A percentile compares a stretch with the other conserved stretches of the same genome.
Conservation (phyloP, 2,888 invertebrate genomes). For the Aspidiotus rigidus region DNA sequence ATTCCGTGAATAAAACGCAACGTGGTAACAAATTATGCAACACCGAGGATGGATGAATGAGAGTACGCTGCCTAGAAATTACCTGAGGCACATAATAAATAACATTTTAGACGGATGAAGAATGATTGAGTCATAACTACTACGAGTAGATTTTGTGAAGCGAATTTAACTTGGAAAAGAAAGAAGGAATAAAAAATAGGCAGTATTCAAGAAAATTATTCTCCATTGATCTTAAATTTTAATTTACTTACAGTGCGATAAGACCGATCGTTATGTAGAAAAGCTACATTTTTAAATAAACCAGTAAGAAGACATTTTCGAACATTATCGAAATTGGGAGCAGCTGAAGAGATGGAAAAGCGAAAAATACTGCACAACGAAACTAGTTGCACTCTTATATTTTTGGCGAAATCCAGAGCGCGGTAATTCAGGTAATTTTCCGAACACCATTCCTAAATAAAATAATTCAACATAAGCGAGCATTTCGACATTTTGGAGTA, state of each 20-base stretch:
- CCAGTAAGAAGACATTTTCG: conserved; percentile 73
- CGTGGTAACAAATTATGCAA: conserved; percentile 60
- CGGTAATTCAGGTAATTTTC: conserved; percentile 78
- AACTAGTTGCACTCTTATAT: conserved; percentile 69
- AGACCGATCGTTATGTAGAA: conserved; percentile 61
- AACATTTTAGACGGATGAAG: too few relatives aligned
- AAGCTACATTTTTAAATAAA: conserved; percentile 77
- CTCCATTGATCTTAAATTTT: neutral
- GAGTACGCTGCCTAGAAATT: conserved; percentile 56
- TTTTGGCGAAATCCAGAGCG: conserved; percentile 69
- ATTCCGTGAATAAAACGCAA: conserved; percentile 71
- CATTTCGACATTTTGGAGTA: neutral
- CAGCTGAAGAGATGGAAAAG: conserved; percentile 52
- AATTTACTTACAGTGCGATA: conserved; percentile 54
- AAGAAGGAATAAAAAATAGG: too few relatives aligned
- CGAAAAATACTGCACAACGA: conserved; percentile 58
- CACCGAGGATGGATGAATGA: conserved; percentile 75
- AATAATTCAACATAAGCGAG: neutral
- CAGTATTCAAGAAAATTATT: neutral
- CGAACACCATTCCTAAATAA: conserved; percentile 68
- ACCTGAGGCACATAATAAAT: conserved; percentile 45
- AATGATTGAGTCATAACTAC: too few relatives aligned
- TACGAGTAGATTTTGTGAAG: too few relatives aligned
- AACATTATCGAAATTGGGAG: conserved; percentile 44
- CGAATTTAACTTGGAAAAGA: too few relatives aligned